Evolutionary conservation across 2,113 vertebrate genomes (phyloP), one percentile per base, ranked within the genome.

Genomic region (Phaethornis superciliosus): DNA sequence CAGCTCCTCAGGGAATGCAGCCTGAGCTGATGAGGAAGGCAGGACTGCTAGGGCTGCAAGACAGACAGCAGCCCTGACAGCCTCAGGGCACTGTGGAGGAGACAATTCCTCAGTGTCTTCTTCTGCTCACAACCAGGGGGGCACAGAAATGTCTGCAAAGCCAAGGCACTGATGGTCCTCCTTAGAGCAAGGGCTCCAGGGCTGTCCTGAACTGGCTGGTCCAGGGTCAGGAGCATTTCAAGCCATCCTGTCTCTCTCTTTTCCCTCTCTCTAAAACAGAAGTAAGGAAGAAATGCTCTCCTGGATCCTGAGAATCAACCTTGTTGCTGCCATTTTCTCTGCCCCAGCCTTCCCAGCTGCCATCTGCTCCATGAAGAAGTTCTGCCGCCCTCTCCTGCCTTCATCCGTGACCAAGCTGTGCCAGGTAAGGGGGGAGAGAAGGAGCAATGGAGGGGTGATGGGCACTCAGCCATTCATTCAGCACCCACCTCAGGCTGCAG

Each of bases 331-430:
- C 63, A 98, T 99, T 88, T 99, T 99, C 96, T 99, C 99, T 4
- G 99, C 99, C 54, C 99, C 99, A 0, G 99, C 99, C 69, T 99
- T 99, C 94, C 99, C 99, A 19, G 99, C 99, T 28, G 99, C 99
- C 14, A 99, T 99, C 40, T 99, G 99, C 90, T 99, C 99, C 89
- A 99, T 99, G 99, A 99, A 99, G 97, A 99, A 99, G 95, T 99
- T 99, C 97, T 99, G 98, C 80, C 98, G 99, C 64, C 99, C 99
- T 0, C 98, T 99, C 59, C 96, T 99, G 88, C 99, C 98, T 21
- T 98, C 98, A 0, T 99, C 98, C 58, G 97, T 97, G 69, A 99
- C 99, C 24, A 98, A 99, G 92, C 98, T 99, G 59, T 99, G 99
- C 83, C 97, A 97, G 97, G 97, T 98, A 95, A 72, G 1, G 0